Evolutionary conservation across 2,888 invertebrate species (phyloP), one percentile per base, ranked within the genome.

Genomic region (Gastracanthus pulcherrimus): DNA sequence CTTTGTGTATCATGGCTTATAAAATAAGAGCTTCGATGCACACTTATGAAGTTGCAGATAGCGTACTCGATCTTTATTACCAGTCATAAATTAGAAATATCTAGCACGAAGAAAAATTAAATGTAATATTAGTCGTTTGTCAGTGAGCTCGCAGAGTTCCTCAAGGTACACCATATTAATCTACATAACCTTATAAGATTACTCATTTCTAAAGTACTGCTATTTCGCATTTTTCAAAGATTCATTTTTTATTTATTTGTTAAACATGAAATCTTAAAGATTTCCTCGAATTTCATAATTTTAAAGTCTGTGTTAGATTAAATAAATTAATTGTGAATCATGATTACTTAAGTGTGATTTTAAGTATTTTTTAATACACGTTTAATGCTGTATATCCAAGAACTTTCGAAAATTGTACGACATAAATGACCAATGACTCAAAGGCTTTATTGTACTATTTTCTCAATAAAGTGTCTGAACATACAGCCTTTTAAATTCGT

Each of bases 71-170:
- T n/a, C 51, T 78, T 71, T 78, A 78, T 71, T 71, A 5, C 64
- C 31, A 13, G 64, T 11, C 36, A 31, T 78, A 78, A 78, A 78
- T 78, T 60, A 78, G 13, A 64, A 76, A 71, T 76, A 76, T 76
- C 76, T 76, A 36, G 64, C 19, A 31, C 51, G 16, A 19, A 36
- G 16, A 19, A 62, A 71, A 64, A 78, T 64, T 19, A 38, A 51
- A 51, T 16, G 48, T 64, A 71, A 38, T 64, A 76, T 60, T 23
- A 60, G 69, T 60, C 67, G 58, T 69, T 58, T 69, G 45, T 60
- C 67, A 69, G 26, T 16, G 5, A 5, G n/a, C 60, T 19, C 58
- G 72, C 71, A 29, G 29, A 23, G 31, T 62, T 34, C 62, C 34
- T 64, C 64, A 34, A 45, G 48, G 64, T 62, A 31, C 55, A 55